Evolutionary conservation across 92 coral and sea anemone genomes (phyloP).

Genomic region (Phenganax stokvisi): DNA sequence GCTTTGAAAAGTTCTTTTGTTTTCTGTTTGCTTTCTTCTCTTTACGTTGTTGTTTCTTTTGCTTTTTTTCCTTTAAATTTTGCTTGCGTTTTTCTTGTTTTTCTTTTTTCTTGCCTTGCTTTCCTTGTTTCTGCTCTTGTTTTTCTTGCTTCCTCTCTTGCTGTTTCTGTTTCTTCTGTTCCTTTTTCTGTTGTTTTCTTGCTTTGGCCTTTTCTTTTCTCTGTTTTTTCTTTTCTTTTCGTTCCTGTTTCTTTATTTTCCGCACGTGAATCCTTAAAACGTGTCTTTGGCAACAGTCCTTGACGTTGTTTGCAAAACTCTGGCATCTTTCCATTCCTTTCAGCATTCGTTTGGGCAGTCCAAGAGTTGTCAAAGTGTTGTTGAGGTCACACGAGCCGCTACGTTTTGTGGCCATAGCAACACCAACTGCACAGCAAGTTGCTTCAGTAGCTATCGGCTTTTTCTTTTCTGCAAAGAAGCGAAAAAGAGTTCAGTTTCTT

Average conservation of each 20-base stretch:
- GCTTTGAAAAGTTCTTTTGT: not conserved
- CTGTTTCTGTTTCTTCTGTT: not conserved
- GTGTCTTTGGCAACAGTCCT: too few species aligned
- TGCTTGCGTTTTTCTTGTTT: conserved; percentile 4
- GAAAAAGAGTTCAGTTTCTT: too few species aligned
- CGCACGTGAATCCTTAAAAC: too few species aligned
- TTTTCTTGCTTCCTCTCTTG: not conserved
- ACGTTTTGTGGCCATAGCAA: too few species aligned
- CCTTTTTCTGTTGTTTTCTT: not conserved
- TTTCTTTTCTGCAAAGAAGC: too few species aligned
- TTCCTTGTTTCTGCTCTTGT: not conserved
- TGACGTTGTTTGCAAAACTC: too few species aligned
- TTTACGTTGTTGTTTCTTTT: not conserved
- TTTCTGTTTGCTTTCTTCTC: conserved; percentile 21
- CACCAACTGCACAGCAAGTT: too few species aligned
- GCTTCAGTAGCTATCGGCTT: too few species aligned
- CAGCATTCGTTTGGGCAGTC: too few species aligned
- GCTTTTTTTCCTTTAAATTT: not conserved
- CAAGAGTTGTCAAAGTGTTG: too few species aligned
- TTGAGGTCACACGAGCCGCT: too few species aligned
- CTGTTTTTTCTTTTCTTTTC: not conserved
- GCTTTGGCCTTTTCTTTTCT: not conserved
- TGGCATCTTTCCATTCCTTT: too few species aligned
- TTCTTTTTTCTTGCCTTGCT: not conserved
- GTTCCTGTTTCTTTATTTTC: not conserved